Conservation (phyloP, 2,888 invertebrate genomes). For the Microdon myrmicae region DNA sequence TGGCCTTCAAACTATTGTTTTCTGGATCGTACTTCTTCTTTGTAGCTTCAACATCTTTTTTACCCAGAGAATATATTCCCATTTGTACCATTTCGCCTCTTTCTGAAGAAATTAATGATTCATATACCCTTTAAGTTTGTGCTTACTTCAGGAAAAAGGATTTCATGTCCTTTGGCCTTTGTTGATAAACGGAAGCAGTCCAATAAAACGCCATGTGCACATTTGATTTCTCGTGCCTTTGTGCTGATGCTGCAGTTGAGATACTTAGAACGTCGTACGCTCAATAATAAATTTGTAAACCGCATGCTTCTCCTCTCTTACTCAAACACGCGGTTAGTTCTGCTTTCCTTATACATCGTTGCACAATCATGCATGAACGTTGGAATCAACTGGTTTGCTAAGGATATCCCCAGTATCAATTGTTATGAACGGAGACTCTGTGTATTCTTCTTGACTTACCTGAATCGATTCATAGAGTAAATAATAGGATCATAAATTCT, state of each 20-base stretch:
- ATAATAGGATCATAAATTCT: constrained; percentile 53
- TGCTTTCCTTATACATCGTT: constrained; percentile 22
- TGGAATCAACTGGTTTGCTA: constrained; percentile 46
- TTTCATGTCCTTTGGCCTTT: constrained; percentile 39
- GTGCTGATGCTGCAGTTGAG: constrained; percentile 23
- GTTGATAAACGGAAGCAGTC: constrained; percentile 40
- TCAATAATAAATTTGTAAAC: constrained; percentile 30
- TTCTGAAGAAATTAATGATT: too few species aligned
- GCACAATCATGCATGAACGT: constrained; percentile 30
- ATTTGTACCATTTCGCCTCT: too few species aligned
- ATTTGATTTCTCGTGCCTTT: neutral
- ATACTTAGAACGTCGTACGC: constrained; percentile 44
- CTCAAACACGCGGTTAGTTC: neutral
- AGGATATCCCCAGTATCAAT: constrained; percentile 32
- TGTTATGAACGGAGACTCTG: constrained; percentile 20
- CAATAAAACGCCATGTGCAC: constrained; percentile 4
- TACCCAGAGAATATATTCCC: too few species aligned
- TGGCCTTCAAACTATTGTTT: too few species aligned
- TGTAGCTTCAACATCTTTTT: too few species aligned
- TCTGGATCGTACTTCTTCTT: too few species aligned
- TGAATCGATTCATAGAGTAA: constrained; percentile 48
- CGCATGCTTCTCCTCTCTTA: neutral
- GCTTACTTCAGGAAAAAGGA: too few species aligned
- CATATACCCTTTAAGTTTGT: too few species aligned
- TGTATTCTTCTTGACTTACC: neutral